Conservation (phyloP, 2,113 vertebrate species). For the Sialia sialis region DNA sequence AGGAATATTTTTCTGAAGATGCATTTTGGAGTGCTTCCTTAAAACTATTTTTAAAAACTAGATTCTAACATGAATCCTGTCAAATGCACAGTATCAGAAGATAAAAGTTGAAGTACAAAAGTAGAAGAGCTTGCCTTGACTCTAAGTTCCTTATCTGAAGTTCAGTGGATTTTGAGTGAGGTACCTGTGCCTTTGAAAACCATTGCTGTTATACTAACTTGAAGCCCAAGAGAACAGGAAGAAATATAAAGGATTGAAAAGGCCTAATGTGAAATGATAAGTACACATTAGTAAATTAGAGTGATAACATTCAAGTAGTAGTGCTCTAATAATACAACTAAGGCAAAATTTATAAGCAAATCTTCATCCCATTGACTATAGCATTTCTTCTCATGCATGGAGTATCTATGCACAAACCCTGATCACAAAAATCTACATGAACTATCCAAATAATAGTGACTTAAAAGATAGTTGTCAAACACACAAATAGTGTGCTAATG, state of each 20-base stretch:
- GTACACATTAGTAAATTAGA: background rate
- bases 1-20: background rate
- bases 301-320: background rate
- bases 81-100: background rate
- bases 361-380: background rate
- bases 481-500: background rate
- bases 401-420: background rate
- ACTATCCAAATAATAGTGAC: background rate
- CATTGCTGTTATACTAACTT: background rate
- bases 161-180: background rate
- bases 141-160: background rate
- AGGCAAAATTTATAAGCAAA: background rate
- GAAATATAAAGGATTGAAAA: background rate
- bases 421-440: fast-evolving
- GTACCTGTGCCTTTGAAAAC: background rate
- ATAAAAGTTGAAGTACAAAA: background rate
- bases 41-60: background rate
- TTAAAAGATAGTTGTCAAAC: background rate
- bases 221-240: background rate
- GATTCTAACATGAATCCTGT: background rate
- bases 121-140: background rate
- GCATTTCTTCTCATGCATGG: background rate
- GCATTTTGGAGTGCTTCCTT: background rate
- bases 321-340: background rate
- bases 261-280: background rate